Conservation (phyloP, 2,113 vertebrate genomes). For the Gasterosteus nipponicus region DNA sequence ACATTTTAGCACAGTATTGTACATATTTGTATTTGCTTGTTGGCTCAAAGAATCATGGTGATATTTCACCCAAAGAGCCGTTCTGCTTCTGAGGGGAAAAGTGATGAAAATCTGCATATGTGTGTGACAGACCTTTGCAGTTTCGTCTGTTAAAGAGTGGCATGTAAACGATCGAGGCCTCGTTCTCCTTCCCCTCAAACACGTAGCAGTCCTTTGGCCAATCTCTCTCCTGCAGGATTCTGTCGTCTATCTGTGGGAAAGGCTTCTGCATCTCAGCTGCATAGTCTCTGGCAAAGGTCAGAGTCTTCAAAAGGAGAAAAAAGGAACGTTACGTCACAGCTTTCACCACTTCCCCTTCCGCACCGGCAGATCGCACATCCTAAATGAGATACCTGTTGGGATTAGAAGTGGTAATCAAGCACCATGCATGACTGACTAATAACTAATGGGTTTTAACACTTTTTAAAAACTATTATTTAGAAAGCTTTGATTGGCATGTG, state of each 20-base stretch:
- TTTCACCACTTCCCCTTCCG: neutral
- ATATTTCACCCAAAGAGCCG: neutral
- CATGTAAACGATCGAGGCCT: constrained; percentile 66
- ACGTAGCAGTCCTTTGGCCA: constrained; percentile 68
- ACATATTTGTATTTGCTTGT: neutral
- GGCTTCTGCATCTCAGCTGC: constrained; percentile 52
- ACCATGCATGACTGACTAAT: neutral
- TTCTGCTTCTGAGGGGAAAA: neutral
- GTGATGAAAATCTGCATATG: neutral
- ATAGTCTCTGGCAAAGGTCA: constrained; percentile 62
- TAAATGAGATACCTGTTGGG: neutral
- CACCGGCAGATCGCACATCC: neutral
- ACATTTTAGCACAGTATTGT: neutral
- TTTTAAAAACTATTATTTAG: neutral
- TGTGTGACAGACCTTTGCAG: constrained; percentile 57
- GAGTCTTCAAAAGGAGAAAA: constrained; percentile 52
- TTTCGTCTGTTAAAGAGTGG: constrained; percentile 69
- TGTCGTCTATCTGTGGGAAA: constrained; percentile 56
- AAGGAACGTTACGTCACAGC: neutral
- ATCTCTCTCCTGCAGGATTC: constrained; percentile 53
- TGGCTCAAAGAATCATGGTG: neutral
- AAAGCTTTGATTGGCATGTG: neutral
- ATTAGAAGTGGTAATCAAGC: neutral
- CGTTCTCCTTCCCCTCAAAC: constrained; percentile 55
- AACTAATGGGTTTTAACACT: neutral